Evolutionary conservation across 2,888 invertebrate genomes (phyloP).

Genomic region (Synergus itoensis): DNA sequence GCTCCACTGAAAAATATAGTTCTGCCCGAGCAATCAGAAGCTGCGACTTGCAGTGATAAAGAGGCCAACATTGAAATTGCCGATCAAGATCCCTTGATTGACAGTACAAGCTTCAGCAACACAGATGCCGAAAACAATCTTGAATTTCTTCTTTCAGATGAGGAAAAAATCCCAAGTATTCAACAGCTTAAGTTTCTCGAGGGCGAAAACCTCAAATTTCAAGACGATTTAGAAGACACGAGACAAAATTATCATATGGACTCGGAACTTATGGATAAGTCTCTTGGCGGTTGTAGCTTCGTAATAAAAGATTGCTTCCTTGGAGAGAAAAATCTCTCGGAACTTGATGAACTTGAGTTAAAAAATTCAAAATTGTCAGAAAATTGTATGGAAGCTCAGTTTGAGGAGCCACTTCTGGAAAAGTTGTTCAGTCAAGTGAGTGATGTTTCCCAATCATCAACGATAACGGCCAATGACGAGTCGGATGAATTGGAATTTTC

Average conservation of each 20-base stretch:
- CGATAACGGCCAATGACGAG: neutral
- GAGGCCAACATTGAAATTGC: neutral
- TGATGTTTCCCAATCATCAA: constrained; percentile 1
- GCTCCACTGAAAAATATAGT: neutral
- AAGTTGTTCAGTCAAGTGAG: neutral
- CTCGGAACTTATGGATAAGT: neutral
- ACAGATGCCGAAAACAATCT: no score
- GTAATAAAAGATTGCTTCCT: constrained; percentile 22
- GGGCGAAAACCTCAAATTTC: no score
- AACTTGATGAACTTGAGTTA: neutral
- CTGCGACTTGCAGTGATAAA: neutral
- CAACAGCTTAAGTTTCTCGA: no score
- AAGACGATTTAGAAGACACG: no score
- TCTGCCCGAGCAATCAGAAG: neutral
- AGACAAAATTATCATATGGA: neutral
- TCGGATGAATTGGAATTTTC: neutral
- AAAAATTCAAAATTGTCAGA: neutral
- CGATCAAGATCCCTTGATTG: neutral
- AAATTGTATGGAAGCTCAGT: neutral
- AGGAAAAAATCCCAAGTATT: no score
- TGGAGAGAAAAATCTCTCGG: constrained; percentile 3
- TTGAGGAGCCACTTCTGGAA: neutral
- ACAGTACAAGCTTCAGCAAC: constrained; percentile 4
- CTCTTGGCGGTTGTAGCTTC: neutral
- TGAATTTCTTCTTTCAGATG: no score